Base-by-base conservation (phyloP, 2,113 vertebrate genomes). In the Mesoclemmys tuberculata region DNA sequence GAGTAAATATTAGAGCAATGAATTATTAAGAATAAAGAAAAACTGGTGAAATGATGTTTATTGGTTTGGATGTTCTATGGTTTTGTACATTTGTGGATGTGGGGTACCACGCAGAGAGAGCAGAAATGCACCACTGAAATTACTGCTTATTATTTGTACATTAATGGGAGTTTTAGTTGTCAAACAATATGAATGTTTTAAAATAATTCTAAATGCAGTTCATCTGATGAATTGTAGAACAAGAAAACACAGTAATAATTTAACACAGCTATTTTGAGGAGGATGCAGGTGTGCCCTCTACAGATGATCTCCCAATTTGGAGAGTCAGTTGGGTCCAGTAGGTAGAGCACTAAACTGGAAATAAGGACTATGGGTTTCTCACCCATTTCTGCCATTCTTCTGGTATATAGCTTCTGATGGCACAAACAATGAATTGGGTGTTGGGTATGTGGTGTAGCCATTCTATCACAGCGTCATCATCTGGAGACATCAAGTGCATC, bases 1-100 rank as follows among this genome's bases (percentile, higher is more conserved):
- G 97, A 98, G 98, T 99, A 99, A 99, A 99, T 99, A 99, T 99
- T 99, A 99, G 98, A 98, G 95, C 97, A 98, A 99, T 99, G 98
- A 99, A 99, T 99, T 99, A 99, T 99, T 98, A 97, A 98, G 98
- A 98, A 90, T 94, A 96, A 98, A 98, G 98, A 97, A 97, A 98
- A 98, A 98, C 96, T 98, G 98, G 98, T 99, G 98, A 99, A 99
- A 99, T 97, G 98, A 98, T 99, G 98, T 99, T 99, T 98, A 97
- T 98, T 99, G 98, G 98, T 97, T 97, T 95, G 82, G 95, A 92
- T 97, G 90, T 97, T 97, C 64, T 93, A 90, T 89, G 93, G 91
- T 95, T 98, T 94, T 96, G 84, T 92, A 78, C 89, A 90, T 97
- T 97, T 97, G 93, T 97, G 92, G 93, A 88, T 97, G 91, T 89